Base-by-base conservation (phyloP, 2,888 invertebrate genomes). In the Stenodema calcarata region DNA sequence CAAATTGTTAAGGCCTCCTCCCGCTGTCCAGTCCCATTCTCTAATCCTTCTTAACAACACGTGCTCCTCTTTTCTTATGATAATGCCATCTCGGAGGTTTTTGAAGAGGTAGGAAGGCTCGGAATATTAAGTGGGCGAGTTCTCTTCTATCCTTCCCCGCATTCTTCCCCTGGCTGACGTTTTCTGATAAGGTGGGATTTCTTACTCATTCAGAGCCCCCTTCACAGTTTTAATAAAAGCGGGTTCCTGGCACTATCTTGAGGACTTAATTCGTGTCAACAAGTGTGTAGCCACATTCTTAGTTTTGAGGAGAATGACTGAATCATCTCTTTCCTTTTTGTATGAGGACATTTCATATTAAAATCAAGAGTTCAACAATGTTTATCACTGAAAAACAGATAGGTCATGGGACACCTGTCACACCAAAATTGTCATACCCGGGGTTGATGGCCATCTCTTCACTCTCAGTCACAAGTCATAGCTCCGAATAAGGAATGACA, bases 41-140 rank as follows among this genome's bases (percentile, higher is more conserved):
- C 28, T 35, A 73, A 11, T 4, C 30, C 73, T 35, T 18, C 73
- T 41, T 35, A 73, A 73, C 73, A 73, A 73, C 73, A 73, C 73
- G 73, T 73, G 73, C 73, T 73, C 73, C 73, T 41, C 73, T 73
- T 73, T 73, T 73, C 73, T 73, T 73, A 73, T 73, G 73, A 73
- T 73, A 73, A 73, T 73, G n/a, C 73, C 73, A 73, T 73, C 73
- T 73, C 73, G 35, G 16, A 12, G 18, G 41, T 30, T 35, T 73
- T 35, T 73, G 30, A 73, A 73, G 73, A 18, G 35, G 35, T 18
- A 73, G 73, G 35, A 73, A 18, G n/a, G 14, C 28, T 35, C 14
- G 11, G 73, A 73, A 73, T 73, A 73, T 73, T 35, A 73, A 73
- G 73, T 73, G 73, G 41, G 73, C 41, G 62, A 54, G 62, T 23